Evolutionary conservation across 2,888 invertebrate genomes (phyloP), one percentile per base, ranked within the genome.

Genomic region (Melitaea athalia): DNA sequence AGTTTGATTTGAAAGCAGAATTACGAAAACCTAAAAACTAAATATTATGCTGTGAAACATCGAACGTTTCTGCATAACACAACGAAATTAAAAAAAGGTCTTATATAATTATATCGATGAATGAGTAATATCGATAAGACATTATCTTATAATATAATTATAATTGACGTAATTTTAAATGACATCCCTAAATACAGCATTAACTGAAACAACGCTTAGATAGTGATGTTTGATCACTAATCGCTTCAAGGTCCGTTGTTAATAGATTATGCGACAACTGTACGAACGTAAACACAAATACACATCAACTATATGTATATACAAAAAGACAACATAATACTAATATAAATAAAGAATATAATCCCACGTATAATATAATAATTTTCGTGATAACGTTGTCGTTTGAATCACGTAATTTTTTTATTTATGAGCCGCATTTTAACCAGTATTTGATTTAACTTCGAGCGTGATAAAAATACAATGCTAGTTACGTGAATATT

Each of bases 141-240:
- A 33, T 33, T 5, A 33, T 33, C 5, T 0, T 38, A 38, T 38
- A 38, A 38, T 38, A 24, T 38, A 38, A 38, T 38, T 38, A 49
- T n/a, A 53, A 24, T 55, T 24, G 52, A 31, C 0, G 17, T 50
- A n/a, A 52, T 52, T 24, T 52, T 52, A 52, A 52, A 52, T 65
- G 65, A 53, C 67, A 74, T 31, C 77, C 76, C 75, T 77, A 74
- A 60, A 43, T 53, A 45, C 7, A 60, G 64, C 72, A 67, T 66
- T 69, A 63, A 53, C 74, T 73, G 72, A 76, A 76, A 74, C 75
- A 75, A 75, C 72, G 72, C 70, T 67, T 62, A 77, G 83, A 82
- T 83, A 83, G 72, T 73, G 69, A 67, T 84, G 79, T 83, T 84
- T 82, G 80, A 81, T 78, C 77, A 73, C 75, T 80, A 80, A 79